A percentile compares a stretch with the other conserved stretches of the same genome.
Evolutionary conservation across 1,140 invertebrate genomes (phyloP).

Genomic region (Megalopta genalis): DNA sequence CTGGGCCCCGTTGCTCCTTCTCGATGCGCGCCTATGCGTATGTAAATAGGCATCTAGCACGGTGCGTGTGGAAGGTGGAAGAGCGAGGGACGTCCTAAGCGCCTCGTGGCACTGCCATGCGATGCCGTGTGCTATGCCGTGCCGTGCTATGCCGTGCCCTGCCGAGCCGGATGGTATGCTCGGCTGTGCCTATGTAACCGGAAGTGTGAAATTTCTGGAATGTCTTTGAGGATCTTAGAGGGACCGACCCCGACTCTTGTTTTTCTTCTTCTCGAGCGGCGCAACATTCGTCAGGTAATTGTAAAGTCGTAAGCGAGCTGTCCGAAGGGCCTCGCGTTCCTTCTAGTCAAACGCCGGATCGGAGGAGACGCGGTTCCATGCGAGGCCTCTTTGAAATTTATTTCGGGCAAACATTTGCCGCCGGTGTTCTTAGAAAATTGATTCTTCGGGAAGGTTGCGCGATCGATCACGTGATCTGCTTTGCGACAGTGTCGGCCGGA

Average conservation of each 20-base stretch:
- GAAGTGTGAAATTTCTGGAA: slow-evolving; percentile 12
- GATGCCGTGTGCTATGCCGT: too few species aligned
- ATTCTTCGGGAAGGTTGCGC: background rate
- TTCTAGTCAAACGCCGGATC: background rate
- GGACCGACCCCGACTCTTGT: background rate
- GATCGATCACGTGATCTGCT: background rate
- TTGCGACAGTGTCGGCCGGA: too few species aligned
- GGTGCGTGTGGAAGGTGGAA: background rate
- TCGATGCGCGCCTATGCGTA: slow-evolving; percentile 9
- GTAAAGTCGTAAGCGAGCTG: background rate
- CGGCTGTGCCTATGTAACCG: background rate
- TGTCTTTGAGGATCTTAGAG: background rate
- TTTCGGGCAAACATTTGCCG: background rate
- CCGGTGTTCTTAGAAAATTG: too few species aligned
- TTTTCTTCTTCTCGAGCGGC: background rate
- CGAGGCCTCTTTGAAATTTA: background rate
- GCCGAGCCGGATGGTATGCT: background rate
- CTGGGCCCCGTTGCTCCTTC: too few species aligned
- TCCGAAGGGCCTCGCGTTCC: background rate
- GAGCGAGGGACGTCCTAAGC: background rate
- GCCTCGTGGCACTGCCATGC: background rate
- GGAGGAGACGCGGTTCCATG: background rate
- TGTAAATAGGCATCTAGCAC: slow-evolving; percentile 1
- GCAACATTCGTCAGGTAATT: slow-evolving; percentile 6
- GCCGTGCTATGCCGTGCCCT: too few species aligned